Evolutionary conservation across 2,113 vertebrate species (phyloP), one percentile per base, ranked within the genome.

Genomic region (Puntigrus tetrazona): DNA sequence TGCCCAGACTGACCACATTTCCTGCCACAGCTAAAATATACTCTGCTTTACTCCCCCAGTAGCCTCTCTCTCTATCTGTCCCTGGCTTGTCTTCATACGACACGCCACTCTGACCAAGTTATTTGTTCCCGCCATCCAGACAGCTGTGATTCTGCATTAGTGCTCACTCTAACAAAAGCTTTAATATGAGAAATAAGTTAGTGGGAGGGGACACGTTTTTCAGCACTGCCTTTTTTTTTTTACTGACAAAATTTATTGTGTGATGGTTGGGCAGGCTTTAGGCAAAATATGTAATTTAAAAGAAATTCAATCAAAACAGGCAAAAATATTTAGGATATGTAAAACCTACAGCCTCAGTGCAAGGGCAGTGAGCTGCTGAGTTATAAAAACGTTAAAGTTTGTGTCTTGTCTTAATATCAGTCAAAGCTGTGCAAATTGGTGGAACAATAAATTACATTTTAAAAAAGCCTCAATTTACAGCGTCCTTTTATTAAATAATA

Each of bases 21-120:
- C 41, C 41, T 3, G 41, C 41, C 41, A 41, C 89, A 9, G 92
- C 92, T 78, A 95, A 85, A 41, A 95, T 86, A 57, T 92, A 95
- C 85, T 95, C 93, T 3, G 74, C 50, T 81, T 93, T 93, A 72
- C 85, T 93, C 5, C 34, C 90, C 93, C 94, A 94, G 25, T 94
- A 92, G 10, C 94, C 94, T 72, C 94, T 82, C 34, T 93, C 79
- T 93, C 87, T 43, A 77, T 65, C 20, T 55, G 45, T 59, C 6
- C 57, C 5, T 52, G 43, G 43, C 59, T 29, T 41, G 65, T 81
- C 3, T 41, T 22, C 75, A 82, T 88, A 52, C 22, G n/a, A 1
- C 50, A 81, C 41, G 69, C 13, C 0, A 22, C 14, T 65, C 18
- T 55, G 31, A 52, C 29, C 18, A n/a, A 18, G 31, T 25, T 34